Evolutionary conservation across 1,140 invertebrate genomes (phyloP).

Genomic region (Drosophila orosa): DNA sequence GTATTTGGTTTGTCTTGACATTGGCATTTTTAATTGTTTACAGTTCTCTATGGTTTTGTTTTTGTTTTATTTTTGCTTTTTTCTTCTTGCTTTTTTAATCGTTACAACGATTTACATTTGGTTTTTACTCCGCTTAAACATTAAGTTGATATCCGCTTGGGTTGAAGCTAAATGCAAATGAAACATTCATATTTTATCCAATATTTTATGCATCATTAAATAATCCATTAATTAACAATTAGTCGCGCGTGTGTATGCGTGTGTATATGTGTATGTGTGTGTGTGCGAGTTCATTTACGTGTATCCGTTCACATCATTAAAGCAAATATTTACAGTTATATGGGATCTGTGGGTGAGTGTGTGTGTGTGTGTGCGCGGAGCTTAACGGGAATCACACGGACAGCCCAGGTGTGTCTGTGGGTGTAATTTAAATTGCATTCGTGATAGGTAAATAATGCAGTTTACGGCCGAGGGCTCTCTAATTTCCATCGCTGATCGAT

Average conservation of each 20-base stretch:
- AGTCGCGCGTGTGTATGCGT: conserved; percentile 39
- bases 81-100: conserved; percentile 23
- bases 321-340: conserved; percentile 75
- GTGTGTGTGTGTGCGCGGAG: conserved; percentile 19
- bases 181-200: conserved; percentile 68
- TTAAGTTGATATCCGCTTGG: conserved; percentile 51
- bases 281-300: conserved; percentile 51
- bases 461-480: conserved; percentile 27
- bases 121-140: conserved; percentile 55
- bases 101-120: conserved; percentile 30
- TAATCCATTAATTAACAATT: conserved; percentile 81
- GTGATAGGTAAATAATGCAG: conserved; percentile 53
- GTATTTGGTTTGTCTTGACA: conserved; percentile 49
- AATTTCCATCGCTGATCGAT: conserved; percentile 59
- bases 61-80: background rate
- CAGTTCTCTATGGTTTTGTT: conserved; percentile 16
- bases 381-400: conserved; percentile 32
- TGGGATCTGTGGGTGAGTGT: conserved; percentile 8
- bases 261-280: conserved; percentile 15
- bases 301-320: conserved; percentile 61
- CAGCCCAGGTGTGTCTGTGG: conserved; percentile 26
- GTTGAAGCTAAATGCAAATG: conserved; percentile 56
- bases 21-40: conserved; percentile 45
- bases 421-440: conserved; percentile 35
- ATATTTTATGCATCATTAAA: conserved; percentile 78